A percentile compares a stretch with the other conserved stretches of the same genome.
phyloP scores from a whole-genome alignment of 2,888 invertebrate species.

The Hirtodrosophila alboralis region DNA sequence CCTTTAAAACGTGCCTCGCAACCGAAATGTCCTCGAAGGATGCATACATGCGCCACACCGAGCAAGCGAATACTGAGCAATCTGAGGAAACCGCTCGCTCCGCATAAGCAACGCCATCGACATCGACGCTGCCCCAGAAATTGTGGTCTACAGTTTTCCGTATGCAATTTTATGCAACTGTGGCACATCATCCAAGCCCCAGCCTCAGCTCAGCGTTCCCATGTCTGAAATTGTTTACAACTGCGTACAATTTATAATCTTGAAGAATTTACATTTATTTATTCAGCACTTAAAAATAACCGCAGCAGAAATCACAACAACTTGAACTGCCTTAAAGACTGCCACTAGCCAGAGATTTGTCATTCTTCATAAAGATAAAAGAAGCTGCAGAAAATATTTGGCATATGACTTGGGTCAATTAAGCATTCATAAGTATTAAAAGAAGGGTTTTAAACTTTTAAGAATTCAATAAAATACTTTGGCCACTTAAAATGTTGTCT shows the following conservation, averaged over 20 bases:
- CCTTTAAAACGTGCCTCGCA: slow-evolving; percentile 81
- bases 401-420: too few relatives aligned
- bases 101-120: slow-evolving; percentile 40
- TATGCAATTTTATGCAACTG: slow-evolving; percentile 81
- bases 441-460: too few relatives aligned
- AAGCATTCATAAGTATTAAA: too few relatives aligned
- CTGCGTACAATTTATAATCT: slow-evolving; percentile 80
- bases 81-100: slow-evolving; percentile 32
- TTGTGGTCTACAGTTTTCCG: slow-evolving; percentile 65
- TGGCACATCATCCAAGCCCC: slow-evolving; percentile 54
- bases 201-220: slow-evolving; percentile 21
- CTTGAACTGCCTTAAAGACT: slow-evolving; percentile 9
- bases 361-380: slow-evolving; percentile 33
- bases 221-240: slow-evolving; percentile 72
- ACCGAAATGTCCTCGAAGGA: slow-evolving; percentile 79
- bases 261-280: slow-evolving; percentile 77
- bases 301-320: slow-evolving; percentile 56
- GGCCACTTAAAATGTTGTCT: slow-evolving; percentile 1
- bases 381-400: too few relatives aligned
- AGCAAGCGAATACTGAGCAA: slow-evolving; percentile 19
- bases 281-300: slow-evolving; percentile 62
- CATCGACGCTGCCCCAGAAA: slow-evolving; percentile 60
- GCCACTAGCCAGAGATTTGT: slow-evolving; percentile 4
- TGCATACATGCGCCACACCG: slow-evolving; percentile 41
- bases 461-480: too few relatives aligned